These are phyloP conservation scores for Oceanodroma tethys DNA, from an alignment of 2,113 vertebrate species.

Conservation along the genomic window DNA sequence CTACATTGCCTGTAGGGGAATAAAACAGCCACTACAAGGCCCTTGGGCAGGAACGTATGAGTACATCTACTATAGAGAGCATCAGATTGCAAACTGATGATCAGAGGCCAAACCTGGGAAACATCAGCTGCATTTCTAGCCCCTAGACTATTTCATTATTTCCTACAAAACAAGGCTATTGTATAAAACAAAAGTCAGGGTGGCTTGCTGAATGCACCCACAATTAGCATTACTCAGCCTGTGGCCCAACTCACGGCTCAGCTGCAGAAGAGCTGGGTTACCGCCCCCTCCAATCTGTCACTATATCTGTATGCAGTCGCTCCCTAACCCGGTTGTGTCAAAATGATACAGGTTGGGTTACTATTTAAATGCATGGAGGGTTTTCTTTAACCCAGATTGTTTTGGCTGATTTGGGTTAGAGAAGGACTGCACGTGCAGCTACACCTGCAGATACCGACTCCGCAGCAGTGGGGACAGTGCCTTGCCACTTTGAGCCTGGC, in stretches of 20 bases:
- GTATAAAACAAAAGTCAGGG: not conserved
- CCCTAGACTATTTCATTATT: not conserved
- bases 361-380: conserved; percentile 52
- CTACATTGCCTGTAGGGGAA: not conserved
- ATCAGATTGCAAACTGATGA: not conserved
- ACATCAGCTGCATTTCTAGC: not conserved
- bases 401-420: conserved; percentile 60
- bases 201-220: not conserved
- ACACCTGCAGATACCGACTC: not conserved
- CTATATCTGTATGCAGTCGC: rapidly evolving
- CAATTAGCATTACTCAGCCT: not conserved
- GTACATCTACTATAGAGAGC: not conserved
- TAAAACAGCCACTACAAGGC: not conserved
- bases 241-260: not conserved
- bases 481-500: not conserved
- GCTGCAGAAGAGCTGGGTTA: not conserved
- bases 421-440: not conserved
- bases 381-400: conserved; percentile 48
- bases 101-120: not conserved
- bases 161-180: not conserved
- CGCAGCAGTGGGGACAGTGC: not conserved
- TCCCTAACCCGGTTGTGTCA: conserved; percentile 62
- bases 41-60: not conserved
- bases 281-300: not conserved
- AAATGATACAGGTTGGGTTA: conserved; percentile 53